A percentile compares a stretch with the other conserved stretches of the same genome.
Conservation (phyloP, 2,888 invertebrate species). For the Polyommatus iphigenia region DNA sequence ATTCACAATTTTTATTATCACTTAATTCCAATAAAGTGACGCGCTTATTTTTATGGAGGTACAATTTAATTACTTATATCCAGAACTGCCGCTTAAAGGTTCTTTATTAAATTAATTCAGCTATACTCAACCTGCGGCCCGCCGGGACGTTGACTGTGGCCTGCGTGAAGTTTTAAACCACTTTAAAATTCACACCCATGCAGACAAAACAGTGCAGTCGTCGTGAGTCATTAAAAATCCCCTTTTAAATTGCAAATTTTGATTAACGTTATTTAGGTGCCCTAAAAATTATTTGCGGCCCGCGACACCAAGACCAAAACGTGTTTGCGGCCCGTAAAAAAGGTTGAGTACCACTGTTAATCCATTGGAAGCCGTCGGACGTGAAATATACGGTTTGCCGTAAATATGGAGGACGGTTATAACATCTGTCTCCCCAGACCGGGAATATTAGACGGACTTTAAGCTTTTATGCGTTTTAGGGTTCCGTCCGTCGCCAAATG, state of each 20-base stretch:
- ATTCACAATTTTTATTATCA: not conserved
- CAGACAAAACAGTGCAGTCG: no score
- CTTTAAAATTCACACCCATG: no score
- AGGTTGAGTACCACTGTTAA: conserved; percentile 35
- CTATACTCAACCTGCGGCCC: no score
- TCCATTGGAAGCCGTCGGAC: conserved; percentile 59
- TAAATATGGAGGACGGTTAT: conserved; percentile 62
- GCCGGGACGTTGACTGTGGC: no score
- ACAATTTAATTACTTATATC: conserved; percentile 35
- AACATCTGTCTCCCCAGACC: conserved; percentile 35
- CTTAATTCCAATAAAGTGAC: not conserved
- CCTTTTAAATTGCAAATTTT: no score
- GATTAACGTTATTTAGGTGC: no score
- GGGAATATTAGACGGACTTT: not conserved
- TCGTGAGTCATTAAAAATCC: no score
- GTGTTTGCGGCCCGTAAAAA: no score
- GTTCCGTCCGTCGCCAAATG: not conserved
- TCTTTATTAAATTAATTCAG: conserved; percentile 61
- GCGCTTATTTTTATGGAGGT: conserved; percentile 25
- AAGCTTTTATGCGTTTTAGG: not conserved
- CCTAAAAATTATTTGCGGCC: no score
- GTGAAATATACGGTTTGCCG: conserved; percentile 57
- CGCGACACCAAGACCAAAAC: no score
- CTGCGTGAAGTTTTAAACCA: no score
- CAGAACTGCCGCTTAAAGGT: conserved; percentile 38